phyloP scores from a whole-genome alignment of 2,113 vertebrate species.

The Pseudorasbora parva region DNA sequence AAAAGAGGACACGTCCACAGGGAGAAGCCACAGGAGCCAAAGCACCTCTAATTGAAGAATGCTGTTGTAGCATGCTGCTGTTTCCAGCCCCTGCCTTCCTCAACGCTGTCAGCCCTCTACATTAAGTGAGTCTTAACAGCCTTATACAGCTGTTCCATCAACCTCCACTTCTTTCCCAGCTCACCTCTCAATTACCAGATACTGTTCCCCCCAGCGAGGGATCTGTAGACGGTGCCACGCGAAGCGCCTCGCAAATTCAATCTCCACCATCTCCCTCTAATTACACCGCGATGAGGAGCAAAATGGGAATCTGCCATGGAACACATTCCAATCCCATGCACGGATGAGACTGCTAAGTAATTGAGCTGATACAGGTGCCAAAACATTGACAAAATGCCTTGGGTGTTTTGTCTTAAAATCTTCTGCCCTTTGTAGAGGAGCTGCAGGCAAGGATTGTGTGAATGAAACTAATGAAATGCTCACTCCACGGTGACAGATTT shows the following conservation, averaged over 20 bases:
- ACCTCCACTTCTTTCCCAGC: slow-evolving; percentile 61
- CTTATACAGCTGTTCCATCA: slow-evolving; percentile 8
- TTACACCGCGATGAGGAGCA: slow-evolving; percentile 63
- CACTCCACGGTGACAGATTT: slow-evolving; percentile 23
- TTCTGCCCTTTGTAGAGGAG: slow-evolving; percentile 19
- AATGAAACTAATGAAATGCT: slow-evolving; percentile 22
- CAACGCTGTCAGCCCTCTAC: not conserved
- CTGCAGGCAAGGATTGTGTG: not conserved
- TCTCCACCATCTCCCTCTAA: slow-evolving; percentile 52
- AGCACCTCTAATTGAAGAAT: slow-evolving; percentile 33
- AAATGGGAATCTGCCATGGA: slow-evolving; percentile 17
- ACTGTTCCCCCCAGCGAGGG: slow-evolving; percentile 60
- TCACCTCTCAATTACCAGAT: slow-evolving; percentile 69
- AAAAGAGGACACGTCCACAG: not conserved
- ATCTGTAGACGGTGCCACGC: slow-evolving; percentile 44
- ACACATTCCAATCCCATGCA: slow-evolving; percentile 27
- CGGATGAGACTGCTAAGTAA: slow-evolving; percentile 44
- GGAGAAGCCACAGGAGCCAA: slow-evolving; percentile 15
- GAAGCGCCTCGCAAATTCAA: slow-evolving; percentile 21
- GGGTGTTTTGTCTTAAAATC: slow-evolving; percentile 41
- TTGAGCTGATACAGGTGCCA: slow-evolving; percentile 52
- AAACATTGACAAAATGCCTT: slow-evolving; percentile 27
- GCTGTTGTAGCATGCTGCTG: not conserved
- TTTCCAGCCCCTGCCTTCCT: not conserved
- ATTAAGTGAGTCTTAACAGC: slow-evolving; percentile 35